Base-by-base conservation (phyloP, 1,140 invertebrate genomes). In the Drosophila hydei region DNA sequence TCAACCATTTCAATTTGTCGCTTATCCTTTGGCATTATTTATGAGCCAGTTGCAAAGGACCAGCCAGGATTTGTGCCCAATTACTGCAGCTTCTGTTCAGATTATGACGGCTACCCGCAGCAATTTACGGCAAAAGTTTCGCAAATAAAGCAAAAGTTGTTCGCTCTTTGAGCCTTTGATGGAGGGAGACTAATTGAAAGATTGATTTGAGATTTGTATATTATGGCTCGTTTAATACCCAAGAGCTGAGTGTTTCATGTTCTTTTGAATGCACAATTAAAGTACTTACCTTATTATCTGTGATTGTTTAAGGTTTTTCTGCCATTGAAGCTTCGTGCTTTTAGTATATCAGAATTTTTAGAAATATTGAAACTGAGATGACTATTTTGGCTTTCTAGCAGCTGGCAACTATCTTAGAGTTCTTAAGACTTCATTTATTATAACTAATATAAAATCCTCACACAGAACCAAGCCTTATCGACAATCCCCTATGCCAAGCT, bases 11-110 rank as follows among this genome's bases (percentile, higher is more conserved):
- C 71, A 61, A 70, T 80, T 80, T 80, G 63, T 75, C 75, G 73
- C 62, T 77, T 80, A 85, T 80, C 81, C 81, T 70, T 76, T 75
- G 60, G 9, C 70, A 81, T 84, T 79, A 83, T 76, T 76, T 79
- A 76, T 76, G 47, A 33, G 65, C 38, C 6, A 4, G 8, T 11
- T 43, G 48, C 52, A 64, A 33, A 43, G 23, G 27, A 12, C 30
- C 38, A 60, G 25, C 47, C 67, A 54, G 81, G 80, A 87, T 81
- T 77, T 83, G 70, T 72, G 61, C 63, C 77, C 81, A 87, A 87
- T 87, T 85, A 85, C 81, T 67, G 73, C 63, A 63, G 63, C 38
- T 58, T 63, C 55, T 36, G 55, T 12, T 18, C n/a, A 27, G 48
- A 62, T 68, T 68, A 72, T 68, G 52, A 72, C 50, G 50, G 76